A percentile compares a stretch with the other conserved stretches of the same genome.
Conservation (phyloP, 1,140 invertebrate genomes). For the Yoshiicerus persimilis region DNA sequence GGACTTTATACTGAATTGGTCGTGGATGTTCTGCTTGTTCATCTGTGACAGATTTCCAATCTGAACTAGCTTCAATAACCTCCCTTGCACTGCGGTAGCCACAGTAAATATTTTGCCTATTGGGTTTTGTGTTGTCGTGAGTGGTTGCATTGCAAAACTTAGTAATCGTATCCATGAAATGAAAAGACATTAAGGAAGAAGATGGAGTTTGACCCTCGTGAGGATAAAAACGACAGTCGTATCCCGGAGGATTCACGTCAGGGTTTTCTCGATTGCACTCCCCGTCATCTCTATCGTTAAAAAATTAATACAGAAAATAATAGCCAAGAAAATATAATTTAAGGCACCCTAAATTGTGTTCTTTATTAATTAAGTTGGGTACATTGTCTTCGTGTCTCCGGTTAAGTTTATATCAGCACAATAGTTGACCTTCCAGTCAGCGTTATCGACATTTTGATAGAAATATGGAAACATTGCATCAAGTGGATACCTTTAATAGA, state of each 20-base stretch:
- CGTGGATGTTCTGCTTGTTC: neutral
- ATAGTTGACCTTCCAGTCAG: neutral
- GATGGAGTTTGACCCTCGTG: neutral
- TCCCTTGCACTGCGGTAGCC: constrained; percentile 54
- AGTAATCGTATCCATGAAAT: neutral
- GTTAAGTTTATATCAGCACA: neutral
- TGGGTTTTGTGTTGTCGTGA: constrained; percentile 54
- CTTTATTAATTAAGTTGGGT: neutral
- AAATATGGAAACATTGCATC: neutral
- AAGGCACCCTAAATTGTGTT: neutral
- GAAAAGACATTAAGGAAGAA: neutral
- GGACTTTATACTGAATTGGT: neutral
- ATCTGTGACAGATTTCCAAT: constrained; percentile 49
- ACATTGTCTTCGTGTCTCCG: neutral
- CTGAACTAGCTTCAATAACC: constrained; percentile 53
- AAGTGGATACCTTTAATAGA: neutral
- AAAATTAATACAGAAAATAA: neutral
- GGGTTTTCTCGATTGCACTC: neutral
- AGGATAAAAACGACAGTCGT: neutral
- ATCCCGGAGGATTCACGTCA: neutral
- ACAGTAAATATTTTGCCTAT: constrained; percentile 56
- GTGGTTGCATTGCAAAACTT: constrained; percentile 54
- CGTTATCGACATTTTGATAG: neutral
- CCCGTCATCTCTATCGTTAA: neutral
- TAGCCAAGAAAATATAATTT: neutral